Percentiles rank a stretch among this genome's conserved stretches.
Evolutionary conservation across 2,888 invertebrate genomes (phyloP).

Genomic region (Sclerodermus sp.): DNA sequence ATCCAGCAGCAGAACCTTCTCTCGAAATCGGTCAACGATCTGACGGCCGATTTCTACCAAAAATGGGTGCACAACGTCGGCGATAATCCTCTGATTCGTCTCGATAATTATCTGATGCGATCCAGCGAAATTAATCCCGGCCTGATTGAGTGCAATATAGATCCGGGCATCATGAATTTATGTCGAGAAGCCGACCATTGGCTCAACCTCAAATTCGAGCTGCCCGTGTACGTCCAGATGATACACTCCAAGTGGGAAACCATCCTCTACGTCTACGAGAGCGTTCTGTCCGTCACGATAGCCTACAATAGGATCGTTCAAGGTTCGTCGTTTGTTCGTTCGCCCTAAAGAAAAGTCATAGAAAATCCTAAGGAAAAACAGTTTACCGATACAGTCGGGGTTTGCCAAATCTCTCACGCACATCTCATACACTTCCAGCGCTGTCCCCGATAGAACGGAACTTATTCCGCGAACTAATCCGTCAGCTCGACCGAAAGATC

Average conservation of each 20-base stretch:
- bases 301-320: slow-evolving; percentile 78
- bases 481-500: slow-evolving; percentile 65
- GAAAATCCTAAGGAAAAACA: too few species aligned
- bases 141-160: slow-evolving; percentile 78
- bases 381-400: neutral
- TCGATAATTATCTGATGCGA: slow-evolving; percentile 75
- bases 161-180: slow-evolving; percentile 69
- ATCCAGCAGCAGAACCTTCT: slow-evolving; percentile 71
- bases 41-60: slow-evolving; percentile 61
- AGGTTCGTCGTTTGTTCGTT: too few species aligned
- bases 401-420: neutral
- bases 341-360: too few species aligned
- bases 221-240: slow-evolving; percentile 69
- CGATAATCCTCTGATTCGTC: slow-evolving; percentile 62
- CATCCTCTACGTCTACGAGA: slow-evolving; percentile 69
- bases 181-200: slow-evolving; percentile 76
- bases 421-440: slow-evolving; percentile 54
- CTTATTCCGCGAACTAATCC: slow-evolving; percentile 76
- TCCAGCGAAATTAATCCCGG: slow-evolving; percentile 63
- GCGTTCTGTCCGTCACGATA: slow-evolving; percentile 71
- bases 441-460: slow-evolving; percentile 76
- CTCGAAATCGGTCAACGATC: slow-evolving; percentile 63
- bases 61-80: slow-evolving; percentile 66
- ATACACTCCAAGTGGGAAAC: slow-evolving; percentile 66
- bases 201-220: slow-evolving; percentile 69